Evolutionary conservation across 2,113 vertebrate genomes (phyloP).

Genomic region (Vombatus ursinus): DNA sequence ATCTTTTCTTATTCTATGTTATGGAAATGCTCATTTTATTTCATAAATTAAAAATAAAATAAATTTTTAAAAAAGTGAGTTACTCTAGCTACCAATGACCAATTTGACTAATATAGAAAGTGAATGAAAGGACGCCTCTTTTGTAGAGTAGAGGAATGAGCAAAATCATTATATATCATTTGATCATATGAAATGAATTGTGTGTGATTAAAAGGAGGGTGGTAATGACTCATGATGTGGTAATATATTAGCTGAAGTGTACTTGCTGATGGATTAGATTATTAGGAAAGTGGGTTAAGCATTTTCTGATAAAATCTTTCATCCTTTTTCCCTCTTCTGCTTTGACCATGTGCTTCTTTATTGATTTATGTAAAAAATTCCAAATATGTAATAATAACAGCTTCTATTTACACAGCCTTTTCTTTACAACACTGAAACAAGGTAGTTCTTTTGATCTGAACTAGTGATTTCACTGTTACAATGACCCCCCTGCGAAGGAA

Average conservation of each 20-base stretch:
- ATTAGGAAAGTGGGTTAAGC: not conserved
- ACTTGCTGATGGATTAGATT: not conserved
- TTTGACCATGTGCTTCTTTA: not conserved
- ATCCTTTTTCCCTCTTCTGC: not conserved
- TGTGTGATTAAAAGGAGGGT: not conserved
- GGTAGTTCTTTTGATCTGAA: too few relatives aligned
- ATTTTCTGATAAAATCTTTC: not conserved
- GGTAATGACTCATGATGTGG: not conserved
- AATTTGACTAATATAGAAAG: not conserved
- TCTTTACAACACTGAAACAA: too few relatives aligned
- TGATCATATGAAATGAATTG: slow-evolving; percentile 23
- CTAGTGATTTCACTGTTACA: too few relatives aligned
- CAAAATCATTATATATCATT: not conserved
- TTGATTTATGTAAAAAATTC: slow-evolving; percentile 25
- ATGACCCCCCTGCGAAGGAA: too few relatives aligned
- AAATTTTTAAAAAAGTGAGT: not conserved
- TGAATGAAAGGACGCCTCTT: not conserved
- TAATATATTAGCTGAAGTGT: not conserved
- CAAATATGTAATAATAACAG: not conserved
- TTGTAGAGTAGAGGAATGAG: not conserved
- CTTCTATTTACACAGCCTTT: too few relatives aligned
- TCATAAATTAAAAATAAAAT: not conserved
- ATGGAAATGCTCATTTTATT: not conserved
- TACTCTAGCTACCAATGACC: not conserved
- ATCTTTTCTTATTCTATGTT: not conserved